Evolutionary conservation across 2,113 vertebrate genomes (phyloP).

Genomic region (Saguinus imperator): DNA sequence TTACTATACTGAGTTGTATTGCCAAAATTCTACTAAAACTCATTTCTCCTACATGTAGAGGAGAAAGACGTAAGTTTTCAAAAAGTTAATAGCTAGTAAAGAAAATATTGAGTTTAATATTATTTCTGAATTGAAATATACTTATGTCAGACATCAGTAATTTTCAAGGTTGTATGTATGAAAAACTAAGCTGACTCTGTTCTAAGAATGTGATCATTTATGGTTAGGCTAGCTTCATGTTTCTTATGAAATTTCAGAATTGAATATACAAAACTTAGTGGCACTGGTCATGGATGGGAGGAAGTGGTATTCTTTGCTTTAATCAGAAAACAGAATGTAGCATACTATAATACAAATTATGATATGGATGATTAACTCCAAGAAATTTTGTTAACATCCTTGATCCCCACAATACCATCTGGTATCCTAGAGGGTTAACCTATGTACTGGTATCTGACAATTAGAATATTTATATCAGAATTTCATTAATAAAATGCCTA

Average conservation of each 20-base stretch:
- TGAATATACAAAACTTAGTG: neutral
- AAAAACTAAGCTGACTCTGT: neutral
- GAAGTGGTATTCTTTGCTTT: neutral
- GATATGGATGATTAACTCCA: neutral
- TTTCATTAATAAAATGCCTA: neutral
- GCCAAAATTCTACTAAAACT: neutral
- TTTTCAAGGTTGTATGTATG: neutral
- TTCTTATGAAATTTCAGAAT: neutral
- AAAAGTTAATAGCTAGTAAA: neutral
- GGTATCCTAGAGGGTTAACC: neutral
- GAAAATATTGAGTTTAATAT: neutral
- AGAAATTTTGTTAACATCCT: neutral
- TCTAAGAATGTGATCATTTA: neutral
- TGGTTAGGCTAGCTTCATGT: neutral
- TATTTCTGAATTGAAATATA: neutral
- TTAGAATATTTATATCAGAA: neutral
- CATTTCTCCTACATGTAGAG: neutral
- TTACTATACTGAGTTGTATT: neutral
- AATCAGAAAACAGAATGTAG: neutral
- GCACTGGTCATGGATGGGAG: neutral
- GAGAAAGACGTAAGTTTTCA: neutral
- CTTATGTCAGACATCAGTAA: neutral
- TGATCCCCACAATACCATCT: neutral
- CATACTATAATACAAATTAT: neutral
- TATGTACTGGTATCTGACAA: neutral